A percentile compares a stretch with the other conserved stretches of the same genome.
phyloP scores from a whole-genome alignment of 2,113 vertebrate species.

The Otus sunia region DNA sequence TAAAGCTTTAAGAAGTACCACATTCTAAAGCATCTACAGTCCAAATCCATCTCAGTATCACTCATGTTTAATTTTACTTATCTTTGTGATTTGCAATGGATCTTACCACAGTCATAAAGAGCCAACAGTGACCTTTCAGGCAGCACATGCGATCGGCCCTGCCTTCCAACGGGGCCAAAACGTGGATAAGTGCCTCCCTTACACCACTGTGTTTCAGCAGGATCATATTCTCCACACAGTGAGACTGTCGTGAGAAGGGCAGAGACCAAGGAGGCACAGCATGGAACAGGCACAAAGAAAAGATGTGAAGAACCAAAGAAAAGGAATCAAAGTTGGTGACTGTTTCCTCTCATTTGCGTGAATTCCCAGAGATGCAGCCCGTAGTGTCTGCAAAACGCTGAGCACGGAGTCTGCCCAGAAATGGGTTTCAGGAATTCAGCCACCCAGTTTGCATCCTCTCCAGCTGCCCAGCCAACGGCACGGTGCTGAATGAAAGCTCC shows the following conservation, averaged over 20 bases:
- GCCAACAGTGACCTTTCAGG: not conserved
- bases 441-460: not conserved
- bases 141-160: fast-evolving
- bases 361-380: not conserved
- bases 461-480: not conserved
- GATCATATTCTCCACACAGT: not conserved
- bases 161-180: not conserved
- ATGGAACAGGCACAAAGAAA: fast-evolving
- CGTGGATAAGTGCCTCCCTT: too few species aligned
- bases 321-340: not conserved
- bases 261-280: not conserved
- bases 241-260: not conserved
- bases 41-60: not conserved
- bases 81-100: not conserved
- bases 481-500: not conserved
- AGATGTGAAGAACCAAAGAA: not conserved
- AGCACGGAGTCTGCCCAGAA: not conserved
- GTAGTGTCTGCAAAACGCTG: not conserved
- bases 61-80: not conserved
- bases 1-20: not conserved
- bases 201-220: not conserved
- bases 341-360: not conserved
- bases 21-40: not conserved
- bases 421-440: not conserved
- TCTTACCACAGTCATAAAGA: not conserved